Base-by-base conservation (phyloP, 1,140 invertebrate genomes). In the Megathymus violae region DNA sequence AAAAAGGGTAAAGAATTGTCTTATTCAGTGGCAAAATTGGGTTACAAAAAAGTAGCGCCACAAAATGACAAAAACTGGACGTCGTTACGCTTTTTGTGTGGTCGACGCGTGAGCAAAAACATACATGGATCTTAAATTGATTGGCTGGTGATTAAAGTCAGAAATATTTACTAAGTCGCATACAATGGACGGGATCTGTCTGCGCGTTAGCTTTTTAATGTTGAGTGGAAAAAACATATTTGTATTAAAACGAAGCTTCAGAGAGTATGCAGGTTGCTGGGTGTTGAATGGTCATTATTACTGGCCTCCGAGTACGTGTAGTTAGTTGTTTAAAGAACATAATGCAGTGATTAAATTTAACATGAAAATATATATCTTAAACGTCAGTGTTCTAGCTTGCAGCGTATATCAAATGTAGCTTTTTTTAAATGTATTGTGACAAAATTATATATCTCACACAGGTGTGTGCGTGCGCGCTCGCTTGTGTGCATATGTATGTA, bases 71-170 rank as follows among this genome's bases (percentile, higher is more conserved):
- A 47, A 59, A 60, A 60, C 43, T 31, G n/a, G 27, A 15, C 41
- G 17, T 60, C 56, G 56, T 48, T 60, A 60, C 56, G 56, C 56
- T 60, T 60, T 60, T 60, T 60, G 56, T 59, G 56, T 48, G 56
- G 56, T 25, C 56, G 56, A 47, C 13, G 41, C 48, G 56, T 48
- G 56, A 60, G 56, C 56, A 60, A 60, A 60, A 60, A 60, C 56
- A 60, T 60, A 60, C 56, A 60, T 59, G 46, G 54, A 46, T 59
- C 27, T 59, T 59, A 31, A 59, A 60, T 48, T 60, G 56, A 60
- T 60, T 60, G 56, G 56, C 5, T 25, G 56, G 56, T 60, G 56
- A 60, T 60, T 60, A 60, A 60, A 60, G 56, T 60, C 56, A 48
- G 56, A 60, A 48, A 60, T 60, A 60, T 60, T 38, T 60, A 60